Evolutionary conservation across 2,888 invertebrate genomes (phyloP).

Genomic region (Subacronicta megacephala): DNA sequence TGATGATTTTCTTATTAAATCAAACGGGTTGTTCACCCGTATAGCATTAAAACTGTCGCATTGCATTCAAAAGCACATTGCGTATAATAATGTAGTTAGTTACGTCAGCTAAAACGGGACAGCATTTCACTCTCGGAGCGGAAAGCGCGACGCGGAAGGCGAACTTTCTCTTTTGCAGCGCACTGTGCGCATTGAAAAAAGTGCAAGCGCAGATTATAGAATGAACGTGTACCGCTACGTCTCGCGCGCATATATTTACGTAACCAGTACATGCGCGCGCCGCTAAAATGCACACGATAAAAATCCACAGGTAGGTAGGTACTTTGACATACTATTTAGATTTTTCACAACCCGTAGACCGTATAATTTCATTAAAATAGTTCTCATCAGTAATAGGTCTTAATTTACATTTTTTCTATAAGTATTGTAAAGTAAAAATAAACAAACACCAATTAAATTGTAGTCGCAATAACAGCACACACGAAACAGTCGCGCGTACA

Average conservation of each 20-base stretch:
- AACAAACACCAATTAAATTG: slow-evolving; percentile 69
- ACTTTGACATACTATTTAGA: slow-evolving; percentile 13
- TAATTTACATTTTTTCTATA: slow-evolving; percentile 46
- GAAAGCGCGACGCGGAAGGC: slow-evolving; percentile 88
- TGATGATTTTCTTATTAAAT: slow-evolving; percentile 30
- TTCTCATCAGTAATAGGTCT: slow-evolving; percentile 37
- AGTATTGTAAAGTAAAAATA: slow-evolving; percentile 64
- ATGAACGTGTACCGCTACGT: slow-evolving; percentile 59
- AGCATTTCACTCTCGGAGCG: slow-evolving; percentile 88
- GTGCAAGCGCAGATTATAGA: slow-evolving; percentile 70
- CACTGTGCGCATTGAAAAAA: slow-evolving; percentile 63
- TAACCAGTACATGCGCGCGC: slow-evolving; percentile 51
- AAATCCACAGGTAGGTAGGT: too few relatives aligned
- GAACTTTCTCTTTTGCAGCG: slow-evolving; percentile 87
- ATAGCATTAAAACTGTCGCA: slow-evolving; percentile 47
- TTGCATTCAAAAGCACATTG: slow-evolving; percentile 57
- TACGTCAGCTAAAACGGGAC: slow-evolving; percentile 87
- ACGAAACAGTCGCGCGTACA: slow-evolving; percentile 75
- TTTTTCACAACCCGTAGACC: slow-evolving; percentile 18
- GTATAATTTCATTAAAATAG: slow-evolving; percentile 33
- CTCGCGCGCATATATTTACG: slow-evolving; percentile 57
- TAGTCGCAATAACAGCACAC: slow-evolving; percentile 73
- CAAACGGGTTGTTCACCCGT: slow-evolving; percentile 42
- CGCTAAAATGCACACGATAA: slow-evolving; percentile 34
- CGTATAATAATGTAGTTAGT: slow-evolving; percentile 74